phyloP scores from a whole-genome alignment of 2,113 vertebrate species.

The Nothobranchius furzeri region DNA sequence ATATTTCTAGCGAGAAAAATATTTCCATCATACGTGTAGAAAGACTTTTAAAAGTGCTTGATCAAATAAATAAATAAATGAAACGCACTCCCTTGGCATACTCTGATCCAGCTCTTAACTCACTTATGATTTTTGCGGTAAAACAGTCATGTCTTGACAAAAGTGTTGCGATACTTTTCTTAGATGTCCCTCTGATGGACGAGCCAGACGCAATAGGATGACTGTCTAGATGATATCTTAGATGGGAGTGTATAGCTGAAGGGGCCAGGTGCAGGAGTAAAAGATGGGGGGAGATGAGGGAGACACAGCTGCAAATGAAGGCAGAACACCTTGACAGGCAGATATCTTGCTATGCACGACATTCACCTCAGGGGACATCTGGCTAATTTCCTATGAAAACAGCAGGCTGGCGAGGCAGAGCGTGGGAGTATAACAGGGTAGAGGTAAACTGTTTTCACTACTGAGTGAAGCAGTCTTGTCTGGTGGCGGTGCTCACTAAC shows the following conservation, averaged over 20 bases:
- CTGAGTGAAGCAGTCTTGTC: constrained; percentile 32
- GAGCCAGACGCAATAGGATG: constrained; percentile 25
- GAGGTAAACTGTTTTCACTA: constrained; percentile 59
- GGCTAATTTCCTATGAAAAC: constrained; percentile 78
- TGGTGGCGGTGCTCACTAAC: constrained; percentile 28
- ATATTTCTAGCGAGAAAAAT: not conserved
- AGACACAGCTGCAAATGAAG: constrained; percentile 50
- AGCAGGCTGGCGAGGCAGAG: constrained; percentile 63
- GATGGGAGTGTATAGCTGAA: constrained; percentile 31
- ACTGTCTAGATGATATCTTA: constrained; percentile 25
- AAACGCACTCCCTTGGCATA: not conserved
- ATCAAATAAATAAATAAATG: not conserved
- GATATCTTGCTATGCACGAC: constrained; percentile 67
- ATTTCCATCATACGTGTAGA: not conserved
- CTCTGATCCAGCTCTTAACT: constrained; percentile 9
- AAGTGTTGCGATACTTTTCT: constrained; percentile 23
- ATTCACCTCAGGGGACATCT: constrained; percentile 68
- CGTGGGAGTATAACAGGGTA: constrained; percentile 52
- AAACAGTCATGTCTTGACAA: constrained; percentile 27
- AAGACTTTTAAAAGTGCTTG: not conserved
- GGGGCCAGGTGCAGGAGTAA: constrained; percentile 40
- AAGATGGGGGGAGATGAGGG: constrained; percentile 4
- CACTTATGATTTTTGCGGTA: constrained; percentile 10
- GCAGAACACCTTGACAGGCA: constrained; percentile 70
- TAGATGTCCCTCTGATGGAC: constrained; percentile 42